These are phyloP conservation scores for Diaperis boleti DNA, from an alignment of 2,888 invertebrate genomes.

Conservation along the genomic window DNA sequence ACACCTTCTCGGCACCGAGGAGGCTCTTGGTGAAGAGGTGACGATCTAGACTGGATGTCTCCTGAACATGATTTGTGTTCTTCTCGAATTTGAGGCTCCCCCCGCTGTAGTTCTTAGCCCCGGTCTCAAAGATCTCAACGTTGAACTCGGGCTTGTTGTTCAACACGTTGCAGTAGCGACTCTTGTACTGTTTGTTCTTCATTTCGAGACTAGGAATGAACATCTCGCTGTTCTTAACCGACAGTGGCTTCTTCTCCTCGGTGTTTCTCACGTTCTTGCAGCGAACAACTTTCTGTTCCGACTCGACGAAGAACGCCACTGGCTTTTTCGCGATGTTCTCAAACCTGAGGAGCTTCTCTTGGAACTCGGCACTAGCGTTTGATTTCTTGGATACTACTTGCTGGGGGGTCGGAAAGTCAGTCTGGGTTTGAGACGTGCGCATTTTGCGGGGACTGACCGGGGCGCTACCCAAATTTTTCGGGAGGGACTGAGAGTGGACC, in stretches of 20 bases:
- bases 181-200: constrained; percentile 71
- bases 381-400: constrained; percentile 59
- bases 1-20: constrained; percentile 67
- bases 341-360: constrained; percentile 63
- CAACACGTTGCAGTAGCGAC: constrained; percentile 64
- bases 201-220: constrained; percentile 71
- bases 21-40: constrained; percentile 65
- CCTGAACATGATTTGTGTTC: constrained; percentile 54
- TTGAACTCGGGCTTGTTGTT: constrained; percentile 64
- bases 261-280: constrained; percentile 29
- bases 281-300: constrained; percentile 43
- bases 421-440: constrained; percentile 64
- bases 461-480: constrained; percentile 54
- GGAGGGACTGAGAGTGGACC: constrained; percentile 55
- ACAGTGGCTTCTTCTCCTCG: constrained; percentile 30
- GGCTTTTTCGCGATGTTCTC: constrained; percentile 58
- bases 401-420: constrained; percentile 61
- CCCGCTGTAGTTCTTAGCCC: constrained; percentile 34
- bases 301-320: constrained; percentile 62
- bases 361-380: constrained; percentile 62
- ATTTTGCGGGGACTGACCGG: constrained; percentile 48
- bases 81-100: constrained; percentile 53
- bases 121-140: constrained; percentile 59
- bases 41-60: constrained; percentile 65
- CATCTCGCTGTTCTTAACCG: constrained; percentile 60